Conservation (phyloP, 2,113 vertebrate genomes). For the Ceyx melanurus region DNA sequence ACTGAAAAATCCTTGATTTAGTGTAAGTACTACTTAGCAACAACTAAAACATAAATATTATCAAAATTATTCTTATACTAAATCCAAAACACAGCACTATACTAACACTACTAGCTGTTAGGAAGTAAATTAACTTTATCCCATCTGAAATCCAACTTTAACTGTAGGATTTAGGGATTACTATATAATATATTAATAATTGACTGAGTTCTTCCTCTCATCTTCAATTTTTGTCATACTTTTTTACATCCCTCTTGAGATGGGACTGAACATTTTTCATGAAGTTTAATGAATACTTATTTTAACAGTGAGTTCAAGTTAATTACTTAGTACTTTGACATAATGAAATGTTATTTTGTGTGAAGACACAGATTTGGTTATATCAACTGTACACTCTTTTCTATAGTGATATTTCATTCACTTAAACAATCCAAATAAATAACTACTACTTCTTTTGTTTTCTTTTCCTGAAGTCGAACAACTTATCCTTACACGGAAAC, state of each 20-base stretch:
- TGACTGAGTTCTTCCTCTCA: background rate
- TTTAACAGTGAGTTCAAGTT: constrained; percentile 6
- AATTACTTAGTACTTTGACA: background rate
- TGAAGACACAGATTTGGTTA: background rate
- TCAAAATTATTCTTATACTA: background rate
- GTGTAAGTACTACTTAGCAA: background rate
- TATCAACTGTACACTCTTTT: background rate
- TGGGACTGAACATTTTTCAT: background rate
- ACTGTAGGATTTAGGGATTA: background rate
- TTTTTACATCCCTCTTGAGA: background rate
- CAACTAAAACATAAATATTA: background rate
- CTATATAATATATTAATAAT: background rate
- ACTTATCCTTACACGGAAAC: constrained; percentile 86
- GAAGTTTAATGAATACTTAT: background rate
- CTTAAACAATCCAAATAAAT: constrained; percentile 5
- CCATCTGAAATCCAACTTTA: background rate
- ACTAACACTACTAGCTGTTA: background rate
- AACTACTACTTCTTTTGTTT: constrained; percentile 46
- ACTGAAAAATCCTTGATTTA: background rate
- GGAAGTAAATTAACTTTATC: background rate
- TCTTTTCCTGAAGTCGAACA: constrained; percentile 78
- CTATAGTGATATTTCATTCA: background rate
- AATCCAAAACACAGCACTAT: background rate
- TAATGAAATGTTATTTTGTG: background rate
- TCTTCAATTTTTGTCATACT: background rate